A percentile compares a stretch with the other conserved stretches of the same genome.
phyloP scores from a whole-genome alignment of 2,797 vertebrate genomes.

The Tolypeutes matacus region DNA sequence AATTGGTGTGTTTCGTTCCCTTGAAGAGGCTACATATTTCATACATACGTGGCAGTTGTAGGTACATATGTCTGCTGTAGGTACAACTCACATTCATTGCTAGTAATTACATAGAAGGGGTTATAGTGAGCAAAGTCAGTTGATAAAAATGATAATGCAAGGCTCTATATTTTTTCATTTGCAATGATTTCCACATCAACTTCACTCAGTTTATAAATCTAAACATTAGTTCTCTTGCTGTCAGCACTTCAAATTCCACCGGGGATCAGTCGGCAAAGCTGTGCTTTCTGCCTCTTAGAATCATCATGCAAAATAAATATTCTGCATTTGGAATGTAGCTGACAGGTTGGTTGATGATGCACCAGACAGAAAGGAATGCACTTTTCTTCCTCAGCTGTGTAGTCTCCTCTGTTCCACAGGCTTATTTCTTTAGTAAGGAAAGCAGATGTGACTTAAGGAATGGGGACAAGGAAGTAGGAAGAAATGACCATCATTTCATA shows the following conservation, averaged over 20 bases:
- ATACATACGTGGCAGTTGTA: slow-evolving; percentile 78
- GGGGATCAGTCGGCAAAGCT: slow-evolving; percentile 82
- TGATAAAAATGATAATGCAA: slow-evolving; percentile 84
- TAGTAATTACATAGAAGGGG: slow-evolving; percentile 80
- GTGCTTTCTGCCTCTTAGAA: slow-evolving; percentile 78
- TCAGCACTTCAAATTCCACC: slow-evolving; percentile 81
- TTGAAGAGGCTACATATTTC: slow-evolving; percentile 81
- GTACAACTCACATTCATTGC: slow-evolving; percentile 73
- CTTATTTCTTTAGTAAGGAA: slow-evolving; percentile 72
- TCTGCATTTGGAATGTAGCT: slow-evolving; percentile 84
- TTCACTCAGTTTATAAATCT: slow-evolving; percentile 84
- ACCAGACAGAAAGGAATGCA: slow-evolving; percentile 83
- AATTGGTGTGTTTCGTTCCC: slow-evolving; percentile 73
- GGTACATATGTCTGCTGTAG: slow-evolving; percentile 80
- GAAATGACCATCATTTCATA: slow-evolving; percentile 1
- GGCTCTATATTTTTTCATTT: slow-evolving; percentile 80
- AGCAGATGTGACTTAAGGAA: slow-evolving; percentile 78
- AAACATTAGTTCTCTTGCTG: slow-evolving; percentile 83
- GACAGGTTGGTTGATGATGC: slow-evolving; percentile 82
- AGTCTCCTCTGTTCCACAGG: slow-evolving; percentile 78
- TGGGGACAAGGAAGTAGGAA: neutral
- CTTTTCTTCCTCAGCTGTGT: slow-evolving; percentile 76
- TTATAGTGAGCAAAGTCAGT: slow-evolving; percentile 74
- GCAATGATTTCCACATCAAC: slow-evolving; percentile 83
- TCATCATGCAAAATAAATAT: slow-evolving; percentile 84